A percentile compares a stretch with the other conserved stretches of the same genome.
Conservation (phyloP, 2,113 vertebrate genomes). For the Melanocharis versteri region DNA sequence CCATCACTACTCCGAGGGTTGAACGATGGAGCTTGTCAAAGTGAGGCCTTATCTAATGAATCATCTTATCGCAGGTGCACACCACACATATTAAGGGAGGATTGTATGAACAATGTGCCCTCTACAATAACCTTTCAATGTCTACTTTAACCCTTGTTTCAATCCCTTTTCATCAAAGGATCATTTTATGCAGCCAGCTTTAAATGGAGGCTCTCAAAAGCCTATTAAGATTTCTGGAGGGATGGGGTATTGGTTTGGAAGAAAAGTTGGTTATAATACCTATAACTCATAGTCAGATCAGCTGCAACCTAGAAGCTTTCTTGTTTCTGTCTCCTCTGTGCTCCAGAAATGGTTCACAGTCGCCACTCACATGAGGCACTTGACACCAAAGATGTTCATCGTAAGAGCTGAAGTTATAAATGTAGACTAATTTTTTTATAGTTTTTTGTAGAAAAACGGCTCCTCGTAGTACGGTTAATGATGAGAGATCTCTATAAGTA, state of each 20-base stretch:
- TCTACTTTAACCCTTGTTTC: conserved; percentile 89
- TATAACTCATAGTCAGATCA: conserved; percentile 72
- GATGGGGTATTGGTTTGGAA: conserved; percentile 62
- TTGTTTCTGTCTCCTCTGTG: conserved; percentile 32
- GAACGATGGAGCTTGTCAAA: conserved; percentile 99
- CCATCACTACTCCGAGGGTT: conserved; percentile 95
- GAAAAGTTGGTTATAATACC: conserved; percentile 72
- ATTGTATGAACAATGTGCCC: conserved; percentile 87
- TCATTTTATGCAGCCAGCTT: conserved; percentile 79
- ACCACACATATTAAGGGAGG: conserved; percentile 93
- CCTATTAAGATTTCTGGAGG: conserved; percentile 77
- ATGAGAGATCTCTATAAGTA: too few species aligned
- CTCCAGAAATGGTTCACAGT: conserved; percentile 32
- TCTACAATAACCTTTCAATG: conserved; percentile 86
- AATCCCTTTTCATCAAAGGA: conserved; percentile 82
- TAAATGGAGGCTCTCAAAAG: conserved; percentile 77
- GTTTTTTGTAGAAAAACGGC: too few species aligned
- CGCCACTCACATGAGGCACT: background rate
- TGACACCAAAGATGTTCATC: background rate
- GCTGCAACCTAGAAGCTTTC: conserved; percentile 22
- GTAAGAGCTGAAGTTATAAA: conserved; percentile 12
- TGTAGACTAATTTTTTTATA: background rate
- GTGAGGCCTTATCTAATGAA: conserved; percentile 93
- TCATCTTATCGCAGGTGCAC: conserved; percentile 98
- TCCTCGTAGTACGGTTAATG: too few species aligned